phyloP scores from a whole-genome alignment of 2,113 vertebrate genomes.

The Microcebus griseorufus region DNA sequence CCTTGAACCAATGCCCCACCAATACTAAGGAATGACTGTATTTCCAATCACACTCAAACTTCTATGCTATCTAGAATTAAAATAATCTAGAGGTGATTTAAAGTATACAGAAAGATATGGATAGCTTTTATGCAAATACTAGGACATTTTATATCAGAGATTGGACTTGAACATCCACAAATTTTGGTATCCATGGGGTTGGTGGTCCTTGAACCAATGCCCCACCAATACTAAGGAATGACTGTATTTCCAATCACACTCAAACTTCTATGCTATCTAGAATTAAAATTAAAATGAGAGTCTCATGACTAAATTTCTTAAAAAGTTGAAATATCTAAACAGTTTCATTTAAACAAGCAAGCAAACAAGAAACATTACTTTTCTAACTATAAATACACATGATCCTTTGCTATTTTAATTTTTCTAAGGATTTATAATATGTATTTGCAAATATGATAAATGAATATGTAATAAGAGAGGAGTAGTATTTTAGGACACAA shows the following conservation, averaged over 20 bases:
- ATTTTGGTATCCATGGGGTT: not conserved
- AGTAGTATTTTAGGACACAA: not conserved
- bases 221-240: not conserved
- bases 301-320: not conserved
- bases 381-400: not conserved
- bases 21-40: not conserved
- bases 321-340: not conserved
- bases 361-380: not conserved
- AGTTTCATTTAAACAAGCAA: not conserved
- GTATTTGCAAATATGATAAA: not conserved
- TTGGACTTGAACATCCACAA: not conserved
- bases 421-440: not conserved
- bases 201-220: not conserved
- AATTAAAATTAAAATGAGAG: not conserved
- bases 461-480: not conserved
- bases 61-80: not conserved
- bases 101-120: not conserved
- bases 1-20: not conserved
- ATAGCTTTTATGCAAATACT: not conserved
- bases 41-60: not conserved
- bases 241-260: not conserved
- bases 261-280: not conserved
- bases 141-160: not conserved
- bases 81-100: not conserved
- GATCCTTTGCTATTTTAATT: not conserved